These are phyloP conservation scores for Lateolabrax maculatus DNA, from an alignment of 2,797 vertebrate genomes.

Conservation along the genomic window DNA sequence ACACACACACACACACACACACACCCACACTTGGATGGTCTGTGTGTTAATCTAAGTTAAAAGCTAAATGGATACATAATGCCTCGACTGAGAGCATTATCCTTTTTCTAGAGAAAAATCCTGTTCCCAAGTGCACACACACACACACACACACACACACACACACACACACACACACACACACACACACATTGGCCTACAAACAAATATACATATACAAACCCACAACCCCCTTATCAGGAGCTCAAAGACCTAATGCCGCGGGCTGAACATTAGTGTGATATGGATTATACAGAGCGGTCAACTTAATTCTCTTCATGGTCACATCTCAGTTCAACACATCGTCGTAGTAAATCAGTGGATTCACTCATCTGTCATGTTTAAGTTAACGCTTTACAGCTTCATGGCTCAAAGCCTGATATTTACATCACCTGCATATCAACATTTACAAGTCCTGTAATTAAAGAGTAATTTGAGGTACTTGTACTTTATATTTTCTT, in stretches of 20 bases:
- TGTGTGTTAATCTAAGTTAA: slow-evolving; percentile 86
- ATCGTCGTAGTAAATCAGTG: slow-evolving; percentile 5
- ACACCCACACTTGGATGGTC: slow-evolving; percentile 34
- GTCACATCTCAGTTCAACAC: slow-evolving; percentile 14
- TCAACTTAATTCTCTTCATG: slow-evolving; percentile 52
- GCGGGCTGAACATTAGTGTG: slow-evolving; percentile 63
- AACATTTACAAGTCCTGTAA: no score
- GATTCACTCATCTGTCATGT: slow-evolving; percentile 39
- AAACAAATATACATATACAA: slow-evolving; percentile 34
- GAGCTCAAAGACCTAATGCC: slow-evolving; percentile 61
- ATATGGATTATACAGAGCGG: slow-evolving; percentile 72
- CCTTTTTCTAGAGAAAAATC: slow-evolving; percentile 81
- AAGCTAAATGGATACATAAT: slow-evolving; percentile 87
- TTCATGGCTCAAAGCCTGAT: background rate
- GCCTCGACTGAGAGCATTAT: slow-evolving; percentile 81
- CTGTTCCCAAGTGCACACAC: slow-evolving; percentile 28
- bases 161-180: slow-evolving; percentile 34
- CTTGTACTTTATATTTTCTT: no score
- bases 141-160: slow-evolving; percentile 36
- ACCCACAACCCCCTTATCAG: slow-evolving; percentile 47
- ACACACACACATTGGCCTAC: slow-evolving; percentile 15
- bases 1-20: slow-evolving; percentile 43
- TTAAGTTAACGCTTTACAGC: slow-evolving; percentile 18
- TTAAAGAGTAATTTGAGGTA: no score
- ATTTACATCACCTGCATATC: no score